Percentiles rank a stretch among this genome's conserved stretches.
These are phyloP conservation scores for Cheilinus undulatus DNA, from an alignment of 2,113 vertebrate genomes.

Conservation along the genomic window DNA sequence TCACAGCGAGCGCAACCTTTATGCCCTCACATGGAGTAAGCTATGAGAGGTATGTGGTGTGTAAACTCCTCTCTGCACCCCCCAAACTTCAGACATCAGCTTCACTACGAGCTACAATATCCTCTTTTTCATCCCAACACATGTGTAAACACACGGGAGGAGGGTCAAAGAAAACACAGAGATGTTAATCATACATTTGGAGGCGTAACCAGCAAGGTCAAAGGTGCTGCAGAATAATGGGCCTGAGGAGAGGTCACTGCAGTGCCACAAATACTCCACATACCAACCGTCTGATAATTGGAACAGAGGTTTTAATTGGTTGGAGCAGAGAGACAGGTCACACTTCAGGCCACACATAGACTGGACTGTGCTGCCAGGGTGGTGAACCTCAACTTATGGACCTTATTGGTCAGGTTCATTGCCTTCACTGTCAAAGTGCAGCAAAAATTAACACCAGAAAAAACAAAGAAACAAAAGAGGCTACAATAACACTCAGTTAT, in stretches of 20 bases:
- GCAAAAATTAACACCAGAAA: background rate
- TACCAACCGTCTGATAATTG: conserved; percentile 37
- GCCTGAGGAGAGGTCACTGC: conserved; percentile 28
- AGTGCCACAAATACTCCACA: conserved; percentile 48
- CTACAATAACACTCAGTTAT: background rate
- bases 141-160: conserved; percentile 2
- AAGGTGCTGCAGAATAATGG: conserved; percentile 49
- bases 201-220: conserved; percentile 45
- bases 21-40: conserved; percentile 62
- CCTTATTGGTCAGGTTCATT: background rate
- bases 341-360: conserved; percentile 5
- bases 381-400: conserved; percentile 4
- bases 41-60: conserved; percentile 72
- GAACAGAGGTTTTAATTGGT: conserved; percentile 56
- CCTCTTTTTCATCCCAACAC: conserved; percentile 32
- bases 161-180: conserved; percentile 38
- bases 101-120: conserved; percentile 20
- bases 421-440: background rate
- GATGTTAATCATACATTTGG: conserved; percentile 54
- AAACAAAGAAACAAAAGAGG: too few species aligned
- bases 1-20: conserved; percentile 52
- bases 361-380: background rate
- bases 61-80: conserved; percentile 31
- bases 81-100: conserved; percentile 40
- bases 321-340: conserved; percentile 1